Conservation (phyloP, 2,888 invertebrate genomes). For the Formica aserva region DNA sequence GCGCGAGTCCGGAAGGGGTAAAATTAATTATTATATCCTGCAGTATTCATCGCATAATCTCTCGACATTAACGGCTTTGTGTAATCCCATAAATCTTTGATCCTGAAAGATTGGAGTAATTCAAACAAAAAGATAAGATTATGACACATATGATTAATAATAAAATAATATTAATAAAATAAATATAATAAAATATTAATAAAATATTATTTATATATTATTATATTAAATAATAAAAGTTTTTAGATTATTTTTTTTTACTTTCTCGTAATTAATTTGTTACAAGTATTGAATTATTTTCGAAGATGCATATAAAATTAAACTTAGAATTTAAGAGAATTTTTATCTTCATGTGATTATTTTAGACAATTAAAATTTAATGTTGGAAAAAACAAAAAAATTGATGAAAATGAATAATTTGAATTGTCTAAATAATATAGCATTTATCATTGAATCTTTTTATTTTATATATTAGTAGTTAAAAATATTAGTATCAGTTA, state of each 20-base stretch:
- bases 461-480: not conserved
- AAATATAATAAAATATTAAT: not conserved
- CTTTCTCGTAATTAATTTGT: not conserved
- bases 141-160: not conserved
- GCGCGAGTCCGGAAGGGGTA: conserved; percentile 93
- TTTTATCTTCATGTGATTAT: not conserved
- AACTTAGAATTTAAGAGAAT: not conserved
- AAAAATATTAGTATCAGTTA: not conserved
- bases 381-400: not conserved
- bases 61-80: not conserved
- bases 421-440: not conserved
- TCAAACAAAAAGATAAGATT: conserved; percentile 11
- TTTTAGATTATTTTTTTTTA: not conserved
- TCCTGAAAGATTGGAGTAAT: conserved; percentile 2
- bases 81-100: conserved; percentile 11
- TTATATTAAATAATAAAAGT: not conserved
- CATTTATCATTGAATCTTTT: not conserved
- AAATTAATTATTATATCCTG: conserved; percentile 67
- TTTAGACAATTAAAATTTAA: conserved; percentile 8
- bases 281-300: not conserved
- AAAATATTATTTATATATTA: not conserved
- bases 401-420: not conserved
- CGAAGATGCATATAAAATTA: not conserved
- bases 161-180: too few species aligned
- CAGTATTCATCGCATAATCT: conserved; percentile 59